Evolutionary conservation across 37 sponge, comb jelly and placozoan species (phyloP).

Genomic region (Cliona cf. orientalis): DNA sequence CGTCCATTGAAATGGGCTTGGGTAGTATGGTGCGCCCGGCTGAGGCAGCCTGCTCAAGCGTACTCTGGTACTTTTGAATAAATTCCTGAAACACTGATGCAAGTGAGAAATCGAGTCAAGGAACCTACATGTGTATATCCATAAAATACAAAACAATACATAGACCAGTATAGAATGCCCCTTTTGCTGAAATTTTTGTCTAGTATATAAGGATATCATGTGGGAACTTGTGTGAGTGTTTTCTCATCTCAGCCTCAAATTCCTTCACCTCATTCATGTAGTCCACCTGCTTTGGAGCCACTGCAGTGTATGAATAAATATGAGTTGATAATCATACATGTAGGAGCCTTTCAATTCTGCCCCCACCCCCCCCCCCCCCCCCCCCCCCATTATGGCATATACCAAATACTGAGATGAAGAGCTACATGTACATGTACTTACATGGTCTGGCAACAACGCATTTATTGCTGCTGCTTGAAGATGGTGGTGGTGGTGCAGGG

Average conservation of each 20-base stretch:
- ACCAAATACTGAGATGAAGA: background rate
- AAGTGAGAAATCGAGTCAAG: constrained; percentile 29
- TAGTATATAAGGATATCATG: constrained; percentile 63
- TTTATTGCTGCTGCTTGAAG: background rate
- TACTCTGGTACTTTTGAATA: constrained; percentile 43
- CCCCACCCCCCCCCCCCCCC: too few relatives aligned
- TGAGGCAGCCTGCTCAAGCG: constrained; percentile 37
- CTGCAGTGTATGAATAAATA: constrained; percentile 8
- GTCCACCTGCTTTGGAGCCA: constrained; percentile 44
- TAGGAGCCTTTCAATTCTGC: too few relatives aligned
- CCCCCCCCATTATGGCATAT: background rate
- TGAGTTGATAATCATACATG: background rate
- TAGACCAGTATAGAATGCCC: background rate
- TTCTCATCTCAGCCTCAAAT: constrained; percentile 65
- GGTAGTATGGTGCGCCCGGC: constrained; percentile 51
- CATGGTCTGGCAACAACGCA: constrained; percentile 61
- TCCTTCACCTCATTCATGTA: constrained; percentile 66
- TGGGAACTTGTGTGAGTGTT: constrained; percentile 61
- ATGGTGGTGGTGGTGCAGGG: background rate
- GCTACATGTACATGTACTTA: constrained; percentile 10
- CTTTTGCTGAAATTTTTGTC: background rate
- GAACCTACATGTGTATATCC: background rate
- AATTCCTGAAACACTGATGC: constrained; percentile 68
- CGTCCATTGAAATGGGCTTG: too few relatives aligned
- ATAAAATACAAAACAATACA: background rate